Evolutionary conservation across 2,888 invertebrate species (phyloP).

Genomic region (Nebria brevicollis): DNA sequence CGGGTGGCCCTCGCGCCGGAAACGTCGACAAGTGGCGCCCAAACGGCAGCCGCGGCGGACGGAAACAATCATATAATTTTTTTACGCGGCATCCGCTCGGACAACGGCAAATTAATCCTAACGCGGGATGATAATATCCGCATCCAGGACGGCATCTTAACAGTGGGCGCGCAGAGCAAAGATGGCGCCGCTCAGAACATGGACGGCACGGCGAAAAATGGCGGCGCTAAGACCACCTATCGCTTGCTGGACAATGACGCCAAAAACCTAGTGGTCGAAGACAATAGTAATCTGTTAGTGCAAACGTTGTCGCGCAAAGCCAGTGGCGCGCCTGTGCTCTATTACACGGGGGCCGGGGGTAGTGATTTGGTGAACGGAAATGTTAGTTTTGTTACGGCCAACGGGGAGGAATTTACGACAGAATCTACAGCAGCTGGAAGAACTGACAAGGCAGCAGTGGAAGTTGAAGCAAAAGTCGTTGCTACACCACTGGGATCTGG

Average conservation of each 20-base stretch:
- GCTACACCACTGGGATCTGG: slow-evolving; percentile 34
- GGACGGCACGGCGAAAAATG: neutral
- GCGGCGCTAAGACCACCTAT: neutral
- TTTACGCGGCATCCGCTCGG: slow-evolving; percentile 40
- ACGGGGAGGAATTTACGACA: neutral
- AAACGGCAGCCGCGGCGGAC: slow-evolving; percentile 23
- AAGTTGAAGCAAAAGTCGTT: slow-evolving; percentile 22
- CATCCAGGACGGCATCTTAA: slow-evolving; percentile 37
- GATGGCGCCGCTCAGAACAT: neutral
- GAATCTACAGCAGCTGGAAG: neutral
- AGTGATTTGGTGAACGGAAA: slow-evolving; percentile 43
- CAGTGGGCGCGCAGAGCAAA: neutral
- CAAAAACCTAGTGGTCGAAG: neutral
- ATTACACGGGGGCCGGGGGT: slow-evolving; percentile 30
- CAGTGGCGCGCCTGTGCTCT: slow-evolving; percentile 32
- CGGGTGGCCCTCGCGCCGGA: slow-evolving; percentile 11
- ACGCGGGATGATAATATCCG: slow-evolving; percentile 41
- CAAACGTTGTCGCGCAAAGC: neutral
- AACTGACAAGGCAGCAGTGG: neutral
- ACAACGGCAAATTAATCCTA: slow-evolving; percentile 41
- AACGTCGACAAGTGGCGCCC: slow-evolving; percentile 19
- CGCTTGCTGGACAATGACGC: neutral
- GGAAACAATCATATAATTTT: slow-evolving; percentile 36
- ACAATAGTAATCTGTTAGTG: neutral
- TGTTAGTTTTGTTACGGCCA: slow-evolving; percentile 30